Evolutionary conservation across 2,888 invertebrate species (phyloP).

Genomic region (Drosophila nr. perissopoda): DNA sequence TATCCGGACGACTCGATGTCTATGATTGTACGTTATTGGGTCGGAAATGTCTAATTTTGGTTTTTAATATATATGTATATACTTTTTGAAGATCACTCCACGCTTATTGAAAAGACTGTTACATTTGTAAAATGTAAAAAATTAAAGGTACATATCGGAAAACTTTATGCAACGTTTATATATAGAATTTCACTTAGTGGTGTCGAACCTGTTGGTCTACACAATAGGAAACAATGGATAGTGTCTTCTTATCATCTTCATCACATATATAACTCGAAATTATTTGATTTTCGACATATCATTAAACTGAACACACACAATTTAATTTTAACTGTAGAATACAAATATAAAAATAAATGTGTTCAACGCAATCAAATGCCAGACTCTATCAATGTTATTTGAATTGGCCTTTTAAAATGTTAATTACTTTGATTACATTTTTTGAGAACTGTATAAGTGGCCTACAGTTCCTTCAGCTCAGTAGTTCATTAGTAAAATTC

Average conservation of each 20-base stretch:
- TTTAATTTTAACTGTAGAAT: not conserved
- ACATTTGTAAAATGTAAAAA: not conserved
- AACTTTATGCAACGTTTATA: not conserved
- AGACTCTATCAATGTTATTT: slow-evolving; percentile 7
- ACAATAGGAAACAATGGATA: no score
- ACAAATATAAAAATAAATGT: not conserved
- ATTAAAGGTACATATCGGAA: not conserved
- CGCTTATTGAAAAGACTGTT: not conserved
- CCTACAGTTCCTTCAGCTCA: not conserved
- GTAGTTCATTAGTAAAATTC: not conserved
- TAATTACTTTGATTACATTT: slow-evolving; percentile 1
- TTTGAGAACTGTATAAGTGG: slow-evolving; percentile 2
- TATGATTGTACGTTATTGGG: not conserved
- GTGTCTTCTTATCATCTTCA: slow-evolving; percentile 10
- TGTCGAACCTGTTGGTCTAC: not conserved
- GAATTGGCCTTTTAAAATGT: slow-evolving; percentile 12
- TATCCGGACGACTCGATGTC: not conserved
- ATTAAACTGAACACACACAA: not conserved
- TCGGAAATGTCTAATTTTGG: not conserved
- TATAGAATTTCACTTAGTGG: not conserved
- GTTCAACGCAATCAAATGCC: not conserved
- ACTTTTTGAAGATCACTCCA: not conserved
- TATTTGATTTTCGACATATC: slow-evolving; percentile 4
- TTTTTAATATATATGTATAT: not conserved
- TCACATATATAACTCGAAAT: slow-evolving; percentile 3